phyloP scores from a whole-genome alignment of 2,113 vertebrate genomes.

The Meriones unguiculatus region DNA sequence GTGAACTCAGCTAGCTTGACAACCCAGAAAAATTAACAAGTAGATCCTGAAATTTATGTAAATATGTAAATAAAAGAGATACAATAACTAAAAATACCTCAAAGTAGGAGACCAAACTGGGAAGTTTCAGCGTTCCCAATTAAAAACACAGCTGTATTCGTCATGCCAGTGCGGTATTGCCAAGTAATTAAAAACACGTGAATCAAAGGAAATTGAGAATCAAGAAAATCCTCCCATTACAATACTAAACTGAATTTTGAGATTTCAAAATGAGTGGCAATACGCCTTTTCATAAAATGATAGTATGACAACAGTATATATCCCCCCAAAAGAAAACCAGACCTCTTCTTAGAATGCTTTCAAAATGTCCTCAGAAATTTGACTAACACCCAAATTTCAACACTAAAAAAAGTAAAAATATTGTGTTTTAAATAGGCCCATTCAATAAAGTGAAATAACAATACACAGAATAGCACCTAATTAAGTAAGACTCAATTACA shows the following conservation, averaged over 20 bases:
- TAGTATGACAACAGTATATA: background rate
- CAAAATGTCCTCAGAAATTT: background rate
- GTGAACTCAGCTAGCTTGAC: background rate
- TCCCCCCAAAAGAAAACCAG: background rate
- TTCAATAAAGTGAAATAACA: conserved; percentile 16
- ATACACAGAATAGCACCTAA: background rate
- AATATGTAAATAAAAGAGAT: background rate
- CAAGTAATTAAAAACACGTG: background rate
- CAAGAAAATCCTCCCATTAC: background rate
- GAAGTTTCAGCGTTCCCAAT: background rate
- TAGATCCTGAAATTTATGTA: background rate
- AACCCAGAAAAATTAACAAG: background rate
- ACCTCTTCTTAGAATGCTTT: background rate
- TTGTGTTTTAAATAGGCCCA: background rate
- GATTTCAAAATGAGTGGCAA: too few relatives aligned
- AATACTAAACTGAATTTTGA: background rate
- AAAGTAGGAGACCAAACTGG: background rate
- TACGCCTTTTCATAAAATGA: background rate
- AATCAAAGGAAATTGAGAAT: background rate
- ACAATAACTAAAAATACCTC: background rate
- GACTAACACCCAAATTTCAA: background rate
- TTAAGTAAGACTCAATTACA: background rate
- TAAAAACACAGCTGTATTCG: background rate
- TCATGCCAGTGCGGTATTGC: background rate
- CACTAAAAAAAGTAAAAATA: background rate